Conservation (phyloP, 2,888 invertebrate genomes). For the Buathra laborator region DNA sequence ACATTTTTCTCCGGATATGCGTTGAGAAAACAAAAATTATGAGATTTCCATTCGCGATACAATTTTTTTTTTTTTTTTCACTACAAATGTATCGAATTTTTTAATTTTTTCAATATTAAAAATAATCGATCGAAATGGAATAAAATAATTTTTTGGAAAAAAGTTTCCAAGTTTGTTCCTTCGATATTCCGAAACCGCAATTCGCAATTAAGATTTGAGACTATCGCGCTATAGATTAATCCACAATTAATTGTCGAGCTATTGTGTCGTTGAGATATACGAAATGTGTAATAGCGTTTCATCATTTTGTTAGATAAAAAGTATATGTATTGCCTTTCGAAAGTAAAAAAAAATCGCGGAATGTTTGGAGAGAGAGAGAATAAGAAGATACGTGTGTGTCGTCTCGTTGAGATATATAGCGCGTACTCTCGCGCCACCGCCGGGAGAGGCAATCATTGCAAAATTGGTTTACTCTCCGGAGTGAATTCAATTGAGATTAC, state of each 20-base stretch:
- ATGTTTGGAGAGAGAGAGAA: constrained; percentile 37
- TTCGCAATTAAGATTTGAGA: too few relatives aligned
- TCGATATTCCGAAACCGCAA: too few relatives aligned
- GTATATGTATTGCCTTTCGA: neutral
- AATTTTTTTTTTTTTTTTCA: neutral
- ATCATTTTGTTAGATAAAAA: neutral
- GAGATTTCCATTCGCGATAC: neutral
- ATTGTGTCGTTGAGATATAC: neutral
- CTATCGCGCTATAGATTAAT: neutral
- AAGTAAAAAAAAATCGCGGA: constrained; percentile 15
- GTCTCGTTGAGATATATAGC: neutral
- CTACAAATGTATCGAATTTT: neutral
- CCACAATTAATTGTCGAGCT: neutral
- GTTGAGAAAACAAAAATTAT: neutral
- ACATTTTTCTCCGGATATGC: neutral
- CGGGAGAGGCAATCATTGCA: constrained; percentile 68
- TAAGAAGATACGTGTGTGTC: constrained; percentile 40
- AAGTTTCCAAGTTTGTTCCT: neutral
- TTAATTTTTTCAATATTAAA: neutral
- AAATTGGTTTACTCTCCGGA: constrained; percentile 76
- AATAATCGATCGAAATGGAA: neutral
- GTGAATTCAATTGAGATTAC: constrained; percentile 79
- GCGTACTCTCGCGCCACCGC: neutral
- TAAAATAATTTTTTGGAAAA: too few relatives aligned
- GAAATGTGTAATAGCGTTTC: neutral